Percentiles rank a stretch among this genome's conserved stretches.
phyloP scores from a whole-genome alignment of 2,888 invertebrate genomes.

The Melanophora roralis region DNA sequence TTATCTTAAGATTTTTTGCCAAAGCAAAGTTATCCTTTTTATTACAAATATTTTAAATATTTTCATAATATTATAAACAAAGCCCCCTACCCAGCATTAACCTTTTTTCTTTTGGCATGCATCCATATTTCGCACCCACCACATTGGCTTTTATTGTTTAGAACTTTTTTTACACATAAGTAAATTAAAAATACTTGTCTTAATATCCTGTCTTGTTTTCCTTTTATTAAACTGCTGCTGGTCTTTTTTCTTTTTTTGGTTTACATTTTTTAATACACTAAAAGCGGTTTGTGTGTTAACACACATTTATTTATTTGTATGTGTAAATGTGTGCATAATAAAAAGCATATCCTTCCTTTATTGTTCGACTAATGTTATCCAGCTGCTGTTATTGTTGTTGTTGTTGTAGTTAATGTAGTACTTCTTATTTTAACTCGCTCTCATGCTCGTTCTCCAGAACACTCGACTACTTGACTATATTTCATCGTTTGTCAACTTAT shows the following conservation, averaged over 20 bases:
- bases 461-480: constrained; percentile 55
- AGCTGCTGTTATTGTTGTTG: neutral
- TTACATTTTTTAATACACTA: constrained; percentile 45
- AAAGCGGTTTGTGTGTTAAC: constrained; percentile 20
- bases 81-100: neutral
- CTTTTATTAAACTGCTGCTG: constrained; percentile 30
- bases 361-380: constrained; percentile 31
- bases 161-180: constrained; percentile 62
- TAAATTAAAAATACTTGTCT: constrained; percentile 68
- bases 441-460: neutral
- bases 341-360: constrained; percentile 60
- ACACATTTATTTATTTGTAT: constrained; percentile 47
- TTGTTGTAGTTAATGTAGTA: constrained; percentile 38
- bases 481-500: constrained; percentile 64
- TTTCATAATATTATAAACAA: neutral
- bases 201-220: constrained; percentile 58
- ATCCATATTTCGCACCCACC: neutral
- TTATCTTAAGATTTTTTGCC: constrained; percentile 1
- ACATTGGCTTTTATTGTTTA: constrained; percentile 25
- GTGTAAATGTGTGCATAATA: neutral
- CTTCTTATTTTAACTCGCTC: constrained; percentile 26
- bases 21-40: neutral
- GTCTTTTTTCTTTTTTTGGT: constrained; percentile 7
- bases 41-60: constrained; percentile 34
- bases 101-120: neutral